Percentiles rank a stretch among this genome's conserved stretches.
Conservation (phyloP, 2,113 vertebrate genomes). For the Macquaria australasica region DNA sequence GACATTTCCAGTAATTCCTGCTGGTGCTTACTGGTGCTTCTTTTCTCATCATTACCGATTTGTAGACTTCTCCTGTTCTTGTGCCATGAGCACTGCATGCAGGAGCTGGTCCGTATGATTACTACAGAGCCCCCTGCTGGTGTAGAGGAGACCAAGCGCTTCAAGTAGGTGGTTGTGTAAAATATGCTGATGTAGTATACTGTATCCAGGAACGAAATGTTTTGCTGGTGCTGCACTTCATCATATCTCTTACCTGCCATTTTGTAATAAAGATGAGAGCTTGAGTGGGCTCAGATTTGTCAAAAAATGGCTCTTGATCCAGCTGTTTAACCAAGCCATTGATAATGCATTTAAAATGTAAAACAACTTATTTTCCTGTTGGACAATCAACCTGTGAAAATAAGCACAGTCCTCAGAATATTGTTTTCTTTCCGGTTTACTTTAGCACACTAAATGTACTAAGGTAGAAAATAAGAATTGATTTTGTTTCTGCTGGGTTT, state of each 20-base stretch:
- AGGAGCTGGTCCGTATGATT: constrained; percentile 92
- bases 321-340: background rate
- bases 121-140: constrained; percentile 93
- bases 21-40: constrained; percentile 13
- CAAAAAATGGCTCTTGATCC: background rate
- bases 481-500: constrained; percentile 6
- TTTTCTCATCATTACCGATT: constrained; percentile 35
- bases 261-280: constrained; percentile 19
- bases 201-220: constrained; percentile 19
- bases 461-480: background rate
- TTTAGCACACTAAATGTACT: background rate
- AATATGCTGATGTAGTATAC: constrained; percentile 48
- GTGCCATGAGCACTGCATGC: constrained; percentile 93
- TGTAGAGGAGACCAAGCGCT: constrained; percentile 95
- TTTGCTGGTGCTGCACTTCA: constrained; percentile 32
- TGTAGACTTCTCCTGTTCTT: constrained; percentile 92
- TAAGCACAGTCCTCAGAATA: background rate
- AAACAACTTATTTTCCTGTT: background rate
- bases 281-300: background rate
- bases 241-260: constrained; percentile 3
- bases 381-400: background rate
- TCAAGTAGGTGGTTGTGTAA: constrained; percentile 89
- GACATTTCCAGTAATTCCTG: background rate
- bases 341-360: background rate
- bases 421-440: background rate